Evolutionary conservation across 2,888 invertebrate species (phyloP), one percentile per base, ranked within the genome.

Genomic region (Nephrocerus scutellatus): DNA sequence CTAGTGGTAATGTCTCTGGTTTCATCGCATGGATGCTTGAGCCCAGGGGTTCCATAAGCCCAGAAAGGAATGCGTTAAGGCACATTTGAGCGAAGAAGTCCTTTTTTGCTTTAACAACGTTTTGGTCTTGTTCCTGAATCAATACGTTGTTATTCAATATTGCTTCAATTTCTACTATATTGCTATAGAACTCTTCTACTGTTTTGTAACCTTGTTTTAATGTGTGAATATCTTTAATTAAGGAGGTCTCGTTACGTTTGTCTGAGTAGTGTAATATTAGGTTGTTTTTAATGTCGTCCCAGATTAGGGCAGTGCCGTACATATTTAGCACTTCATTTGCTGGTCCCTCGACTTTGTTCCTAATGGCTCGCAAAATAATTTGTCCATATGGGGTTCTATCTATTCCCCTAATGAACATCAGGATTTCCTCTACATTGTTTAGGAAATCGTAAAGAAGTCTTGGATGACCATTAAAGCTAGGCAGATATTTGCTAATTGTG

Each of bases 11-110:
- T 3, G 44, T 35, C 3, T 21, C 21, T 9, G 48, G 46, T 25
- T 31, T 42, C 44, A 46, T 49, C 10, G 47, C 44, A 26, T 47
- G 33, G 8, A 49, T 46, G 1, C 41, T 45, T 3, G 42, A 43
- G 4, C 48, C 41, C 8, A 48, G 18, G 1, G 49, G 51, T 41
- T 47, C 51, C 23, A 21, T 44, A 6, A 49, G 24, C 1, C 47
- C 49, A 6, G 42, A 41, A 12, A 49, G 24, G 21, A 49, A 49
- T 5, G 34, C 24, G 12, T 47, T 51, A 13, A 39, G 24, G 18
- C 46, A 46, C 40, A 49, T 47, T 39, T 48, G 34, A 7, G 39
- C 20, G 22, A 34, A 49, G 4, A 48, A 10, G 8, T 30, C 25
- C 5, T 34, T 23, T 39, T 46, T 47, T 8, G 43, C 42, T 1